These are phyloP conservation scores for Stegodyphus mimosarum DNA, from an alignment of 1,140 invertebrate species.

Conservation along the genomic window DNA sequence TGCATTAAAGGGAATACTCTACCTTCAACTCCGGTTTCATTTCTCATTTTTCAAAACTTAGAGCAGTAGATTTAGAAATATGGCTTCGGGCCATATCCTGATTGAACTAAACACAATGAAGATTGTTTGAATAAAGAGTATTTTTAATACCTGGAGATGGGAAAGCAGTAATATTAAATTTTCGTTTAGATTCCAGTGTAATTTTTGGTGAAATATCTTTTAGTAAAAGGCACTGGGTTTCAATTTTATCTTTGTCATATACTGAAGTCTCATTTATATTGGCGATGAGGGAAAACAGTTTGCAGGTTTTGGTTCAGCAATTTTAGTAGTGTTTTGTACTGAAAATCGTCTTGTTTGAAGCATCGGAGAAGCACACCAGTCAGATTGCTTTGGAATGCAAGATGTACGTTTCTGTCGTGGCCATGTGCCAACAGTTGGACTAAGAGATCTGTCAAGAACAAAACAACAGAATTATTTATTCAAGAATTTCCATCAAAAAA, in stretches of 20 bases:
- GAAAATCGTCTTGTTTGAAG: background rate
- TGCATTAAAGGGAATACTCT: too few relatives aligned
- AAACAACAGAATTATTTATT: background rate
- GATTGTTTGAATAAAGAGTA: background rate
- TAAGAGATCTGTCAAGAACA: background rate
- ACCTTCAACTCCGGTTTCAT: too few relatives aligned
- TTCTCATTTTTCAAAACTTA: too few relatives aligned
- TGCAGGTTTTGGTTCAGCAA: background rate
- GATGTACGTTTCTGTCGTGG: constrained; percentile 39
- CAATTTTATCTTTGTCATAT: constrained; percentile 11
- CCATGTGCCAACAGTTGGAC: constrained; percentile 8
- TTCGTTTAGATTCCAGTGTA: background rate
- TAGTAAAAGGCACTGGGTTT: background rate
- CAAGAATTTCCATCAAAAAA: background rate
- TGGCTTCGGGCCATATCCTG: too few relatives aligned
- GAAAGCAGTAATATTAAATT: background rate
- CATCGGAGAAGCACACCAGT: constrained; percentile 29
- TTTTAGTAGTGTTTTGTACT: background rate
- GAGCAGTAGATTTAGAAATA: too few relatives aligned
- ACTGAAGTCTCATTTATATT: background rate
- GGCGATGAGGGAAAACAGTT: background rate
- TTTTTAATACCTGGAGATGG: background rate
- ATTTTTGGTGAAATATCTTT: background rate
- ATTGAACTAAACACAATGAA: too few relatives aligned
- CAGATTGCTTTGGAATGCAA: constrained; percentile 27